A percentile compares a stretch with the other conserved stretches of the same genome.
These are phyloP conservation scores for Hirtodrosophila alboralis DNA, from an alignment of 2,888 invertebrate genomes.

Conservation along the genomic window DNA sequence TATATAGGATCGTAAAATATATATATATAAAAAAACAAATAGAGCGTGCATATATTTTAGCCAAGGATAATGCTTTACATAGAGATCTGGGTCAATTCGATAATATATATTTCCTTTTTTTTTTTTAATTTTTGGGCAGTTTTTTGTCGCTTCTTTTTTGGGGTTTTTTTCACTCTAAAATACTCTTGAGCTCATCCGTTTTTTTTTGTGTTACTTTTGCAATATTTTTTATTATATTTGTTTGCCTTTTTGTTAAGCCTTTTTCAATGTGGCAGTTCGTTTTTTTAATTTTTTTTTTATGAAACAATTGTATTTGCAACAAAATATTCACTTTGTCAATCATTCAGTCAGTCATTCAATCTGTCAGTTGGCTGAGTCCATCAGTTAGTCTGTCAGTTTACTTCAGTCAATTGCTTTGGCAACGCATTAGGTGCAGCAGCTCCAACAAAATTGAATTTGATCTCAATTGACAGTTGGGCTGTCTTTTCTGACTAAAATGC, in stretches of 20 bases:
- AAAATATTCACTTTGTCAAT: constrained; percentile 11
- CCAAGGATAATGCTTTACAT: constrained; percentile 20
- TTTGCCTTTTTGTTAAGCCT: constrained; percentile 58
- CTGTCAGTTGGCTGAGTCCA: constrained; percentile 31
- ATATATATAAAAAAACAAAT: constrained; percentile 15
- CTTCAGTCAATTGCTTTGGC: constrained; percentile 58
- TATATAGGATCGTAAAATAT: constrained; percentile 36
- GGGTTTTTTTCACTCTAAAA: constrained; percentile 81
- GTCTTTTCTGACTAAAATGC: constrained; percentile 61
- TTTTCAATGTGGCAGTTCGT: constrained; percentile 33
- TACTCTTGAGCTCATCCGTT: constrained; percentile 72
- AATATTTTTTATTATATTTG: constrained; percentile 79
- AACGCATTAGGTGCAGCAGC: constrained; percentile 47
- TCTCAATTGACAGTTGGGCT: constrained; percentile 53
- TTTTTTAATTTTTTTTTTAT: too few relatives aligned
- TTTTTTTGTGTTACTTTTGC: constrained; percentile 71
- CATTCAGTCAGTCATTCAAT: constrained; percentile 8
- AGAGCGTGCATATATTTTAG: constrained; percentile 32
- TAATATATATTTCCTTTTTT: neutral
- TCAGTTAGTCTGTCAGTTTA: constrained; percentile 55
- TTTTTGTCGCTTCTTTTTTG: constrained; percentile 1
- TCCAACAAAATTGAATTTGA: constrained; percentile 70
- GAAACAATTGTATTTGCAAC: constrained; percentile 19
- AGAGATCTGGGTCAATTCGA: constrained; percentile 21
- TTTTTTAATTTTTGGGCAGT: neutral